Conservation (phyloP, 2,888 invertebrate genomes). For the Aspidiotus rigidus region DNA sequence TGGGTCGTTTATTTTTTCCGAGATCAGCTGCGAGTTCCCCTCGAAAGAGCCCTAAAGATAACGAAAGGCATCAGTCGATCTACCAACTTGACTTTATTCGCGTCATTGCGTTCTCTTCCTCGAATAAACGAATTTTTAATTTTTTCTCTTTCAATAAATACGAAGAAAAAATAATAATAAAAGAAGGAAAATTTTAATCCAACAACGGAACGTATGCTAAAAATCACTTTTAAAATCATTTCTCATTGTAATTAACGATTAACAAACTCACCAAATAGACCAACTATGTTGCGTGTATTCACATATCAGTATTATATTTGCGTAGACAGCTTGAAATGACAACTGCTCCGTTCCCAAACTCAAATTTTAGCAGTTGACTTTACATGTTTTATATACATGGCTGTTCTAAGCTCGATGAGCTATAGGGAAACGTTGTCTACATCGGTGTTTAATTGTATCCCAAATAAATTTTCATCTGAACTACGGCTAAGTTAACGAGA, state of each 20-base stretch:
- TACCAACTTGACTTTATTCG: conserved; percentile 16
- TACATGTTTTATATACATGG: no score
- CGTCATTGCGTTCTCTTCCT: conserved; percentile 12
- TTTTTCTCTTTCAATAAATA: conserved; percentile 1
- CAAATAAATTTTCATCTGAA: no score
- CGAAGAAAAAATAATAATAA: neutral
- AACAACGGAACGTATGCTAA: neutral
- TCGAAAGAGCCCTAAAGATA: conserved; percentile 23
- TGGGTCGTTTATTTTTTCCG: conserved; percentile 28
- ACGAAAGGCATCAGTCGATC: conserved; percentile 19
- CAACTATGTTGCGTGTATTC: no score
- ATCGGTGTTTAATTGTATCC: no score
- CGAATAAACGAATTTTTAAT: conserved; percentile 17
- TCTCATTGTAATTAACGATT: neutral
- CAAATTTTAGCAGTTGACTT: no score
- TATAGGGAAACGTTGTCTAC: no score
- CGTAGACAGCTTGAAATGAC: no score
- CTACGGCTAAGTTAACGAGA: no score
- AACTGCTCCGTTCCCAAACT: no score
- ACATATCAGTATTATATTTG: no score
- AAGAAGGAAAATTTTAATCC: neutral
- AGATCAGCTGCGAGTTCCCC: conserved; percentile 27
- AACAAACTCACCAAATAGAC: neutral
- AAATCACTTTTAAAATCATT: neutral
- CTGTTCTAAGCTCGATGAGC: no score